Conservation (phyloP, 2,797 vertebrate species). For the Cetoscarus ocellatus region DNA sequence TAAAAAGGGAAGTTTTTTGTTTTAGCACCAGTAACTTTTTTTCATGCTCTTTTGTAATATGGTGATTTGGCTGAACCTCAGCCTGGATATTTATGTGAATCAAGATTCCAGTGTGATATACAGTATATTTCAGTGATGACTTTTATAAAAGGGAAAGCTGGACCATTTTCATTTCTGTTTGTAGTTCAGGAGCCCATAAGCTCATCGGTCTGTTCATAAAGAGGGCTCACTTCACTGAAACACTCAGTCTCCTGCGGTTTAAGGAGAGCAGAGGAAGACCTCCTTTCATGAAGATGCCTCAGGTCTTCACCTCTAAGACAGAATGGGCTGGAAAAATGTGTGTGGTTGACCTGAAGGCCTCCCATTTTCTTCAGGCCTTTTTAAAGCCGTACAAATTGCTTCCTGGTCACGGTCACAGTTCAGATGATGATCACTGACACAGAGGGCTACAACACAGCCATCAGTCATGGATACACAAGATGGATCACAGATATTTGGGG, state of each 20-base stretch:
- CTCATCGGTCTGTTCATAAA: slow-evolving; percentile 18
- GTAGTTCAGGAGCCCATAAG: slow-evolving; percentile 15
- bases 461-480: slow-evolving; percentile 58
- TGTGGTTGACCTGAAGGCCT: slow-evolving; percentile 62
- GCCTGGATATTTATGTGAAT: neutral
- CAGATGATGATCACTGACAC: slow-evolving; percentile 62
- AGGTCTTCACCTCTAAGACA: slow-evolving; percentile 57
- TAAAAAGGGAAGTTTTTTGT: too few species aligned
- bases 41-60: neutral
- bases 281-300: slow-evolving; percentile 13
- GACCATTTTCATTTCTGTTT: slow-evolving; percentile 2
- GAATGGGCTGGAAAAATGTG: slow-evolving; percentile 71
- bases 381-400: slow-evolving; percentile 78
- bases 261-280: slow-evolving; percentile 26
- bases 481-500: neutral
- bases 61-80: neutral
- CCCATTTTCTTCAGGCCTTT: slow-evolving; percentile 52
- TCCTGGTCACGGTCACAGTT: slow-evolving; percentile 80
- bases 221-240: slow-evolving; percentile 18
- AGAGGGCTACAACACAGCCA: slow-evolving; percentile 40
- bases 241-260: slow-evolving; percentile 19
- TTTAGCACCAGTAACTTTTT: too few species aligned
- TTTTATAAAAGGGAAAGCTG: neutral
- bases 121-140: slow-evolving; percentile 5
- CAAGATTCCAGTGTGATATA: neutral